Percentiles rank a stretch among this genome's conserved stretches.
Evolutionary conservation across 2,113 vertebrate genomes (phyloP).

Genomic region (Stictonetta naevosa): DNA sequence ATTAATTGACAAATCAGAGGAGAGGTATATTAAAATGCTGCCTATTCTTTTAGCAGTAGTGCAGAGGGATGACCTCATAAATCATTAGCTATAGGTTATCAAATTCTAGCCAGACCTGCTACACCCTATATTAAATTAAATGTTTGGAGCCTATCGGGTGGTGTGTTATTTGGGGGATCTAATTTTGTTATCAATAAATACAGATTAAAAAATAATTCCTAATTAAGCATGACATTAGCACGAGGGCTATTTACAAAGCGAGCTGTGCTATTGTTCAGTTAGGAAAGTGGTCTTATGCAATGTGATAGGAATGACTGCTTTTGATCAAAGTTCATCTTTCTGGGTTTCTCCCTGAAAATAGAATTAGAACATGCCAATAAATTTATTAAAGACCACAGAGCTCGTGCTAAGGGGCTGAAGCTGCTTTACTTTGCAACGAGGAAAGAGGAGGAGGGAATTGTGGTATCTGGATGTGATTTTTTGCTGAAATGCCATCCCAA

Average conservation of each 20-base stretch:
- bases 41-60: conserved; percentile 59
- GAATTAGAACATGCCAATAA: conserved; percentile 71
- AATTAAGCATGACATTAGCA: conserved; percentile 74
- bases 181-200: conserved; percentile 73
- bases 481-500: conserved; percentile 81
- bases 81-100: conserved; percentile 75
- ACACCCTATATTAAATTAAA: conserved; percentile 71
- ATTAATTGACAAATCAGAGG: conserved; percentile 64
- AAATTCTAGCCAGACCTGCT: conserved; percentile 62
- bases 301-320: conserved; percentile 52
- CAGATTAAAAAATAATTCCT: conserved; percentile 63
- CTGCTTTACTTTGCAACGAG: conserved; percentile 58
- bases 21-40: conserved; percentile 49
- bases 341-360: conserved; percentile 63
- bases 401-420: conserved; percentile 32
- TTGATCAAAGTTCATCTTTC: conserved; percentile 53
- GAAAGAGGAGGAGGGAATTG: conserved; percentile 43
- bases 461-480: conserved; percentile 82
- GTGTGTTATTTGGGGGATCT: conserved; percentile 61
- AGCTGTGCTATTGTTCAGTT: conserved; percentile 63
- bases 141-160: conserved; percentile 60
- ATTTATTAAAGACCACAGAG: conserved; percentile 66
- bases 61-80: conserved; percentile 75
- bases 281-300: conserved; percentile 62
- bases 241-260: conserved; percentile 51